Evolutionary conservation across 2,888 invertebrate species (phyloP), one percentile per base, ranked within the genome.

Genomic region (Macrosiphum euphorbiae): DNA sequence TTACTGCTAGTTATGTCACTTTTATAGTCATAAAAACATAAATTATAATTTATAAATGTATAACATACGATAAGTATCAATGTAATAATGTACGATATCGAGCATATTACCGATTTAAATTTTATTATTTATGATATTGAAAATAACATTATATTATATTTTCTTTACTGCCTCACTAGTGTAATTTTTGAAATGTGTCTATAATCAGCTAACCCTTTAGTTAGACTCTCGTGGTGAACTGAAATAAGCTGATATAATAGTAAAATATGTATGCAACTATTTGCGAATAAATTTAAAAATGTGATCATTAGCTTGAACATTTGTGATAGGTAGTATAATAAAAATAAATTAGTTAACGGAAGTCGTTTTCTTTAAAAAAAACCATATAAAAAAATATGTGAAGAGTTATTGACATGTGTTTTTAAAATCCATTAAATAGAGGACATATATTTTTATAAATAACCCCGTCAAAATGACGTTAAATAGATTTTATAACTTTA

Each of bases 401-500:
- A 67, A 67, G 67, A 67, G 16, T 35, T 35, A 50, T 44, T 90
- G 61, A 47, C 47, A 47, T n/a, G n/a, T 67, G 16, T 90, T 89
- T 61, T 67, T n/a, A 0, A 47, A 89, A 90, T 67, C n/a, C 11
- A 67, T 67, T 67, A 67, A 67, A 67, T 35, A 67, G 24, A 67
- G 41, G 2, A n/a, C 16, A 16, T 20, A 20, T 44, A 5, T 41
- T n/a, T 67, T 47, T 90, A n/a, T 52, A 88, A 35, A n/a, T 50
- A 58, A 90, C n/a, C 47, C 61, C 47, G 1, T 47, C 10, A 61
- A 50, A 50, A 90, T 26, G 11, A 35, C 26, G 35, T 90, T 47
- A 50, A 90, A 90, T 78, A n/a, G 78, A 11, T 50, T 50, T 90
- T 35, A 50, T 50, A 90, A 78, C 50, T 50, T 90, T 41, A 52